Evolutionary conservation across 1,140 invertebrate species (phyloP), one percentile per base, ranked within the genome.

Genomic region (Charaxes varanes): DNA sequence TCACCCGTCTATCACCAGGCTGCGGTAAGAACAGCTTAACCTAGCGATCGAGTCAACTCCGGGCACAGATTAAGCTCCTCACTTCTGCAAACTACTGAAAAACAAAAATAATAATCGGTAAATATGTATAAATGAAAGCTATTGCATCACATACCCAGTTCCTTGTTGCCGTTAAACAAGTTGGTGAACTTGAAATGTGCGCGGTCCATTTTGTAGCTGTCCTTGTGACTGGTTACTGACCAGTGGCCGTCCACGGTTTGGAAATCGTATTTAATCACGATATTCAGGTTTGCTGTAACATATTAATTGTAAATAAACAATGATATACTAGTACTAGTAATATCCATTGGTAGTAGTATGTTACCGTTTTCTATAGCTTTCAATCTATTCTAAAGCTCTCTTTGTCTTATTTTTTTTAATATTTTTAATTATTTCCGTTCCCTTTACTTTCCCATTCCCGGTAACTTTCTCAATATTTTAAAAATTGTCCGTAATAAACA

Each of bases 131-230:
- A 7, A 22, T 7, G 6, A 8, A 10, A 1, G 2, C 22, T 8
- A 8, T n/a, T n/a, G n/a, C 22, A 4, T 8, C 22, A 10, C 7
- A 8, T 46, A 87, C 87, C 78, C 14, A 89, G 60, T 11, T 82
- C 31, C 42, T 72, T 69, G 53, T 79, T 82, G 7, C 86, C 86
- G 6, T 72, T 62, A 46, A 88, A 88, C 0, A 89, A 67, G 64
- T 88, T 88, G 35, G 60, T 67, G 53, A 85, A 84, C 22, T 86
- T 85, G 57, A 88, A 87, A 1, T 70, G 55, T 0, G 86, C 80
- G 13, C 64, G 68, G 8, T 71, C 68, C 42, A 87, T 82, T 23
- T 59, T 68, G 49, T 86, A 85, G 50, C 68, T 79, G 27, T 86
- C 70, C 11, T 66, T 74, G 56, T 84, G 84, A 32, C 64, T 70